phyloP scores from a whole-genome alignment of 2,888 invertebrate species.

The Trachelus tabidus region DNA sequence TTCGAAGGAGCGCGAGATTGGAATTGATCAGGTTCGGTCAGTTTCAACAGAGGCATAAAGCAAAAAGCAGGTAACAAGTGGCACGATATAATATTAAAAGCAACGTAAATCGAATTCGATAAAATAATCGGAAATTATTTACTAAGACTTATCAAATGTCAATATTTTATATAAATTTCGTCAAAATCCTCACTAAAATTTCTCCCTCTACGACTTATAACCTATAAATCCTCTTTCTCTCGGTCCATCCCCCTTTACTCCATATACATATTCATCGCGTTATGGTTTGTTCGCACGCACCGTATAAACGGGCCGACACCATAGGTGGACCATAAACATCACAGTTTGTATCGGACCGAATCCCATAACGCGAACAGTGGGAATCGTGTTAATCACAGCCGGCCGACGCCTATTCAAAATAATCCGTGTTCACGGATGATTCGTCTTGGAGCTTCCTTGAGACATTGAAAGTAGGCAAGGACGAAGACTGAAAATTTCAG shows the following conservation, averaged over 20 bases:
- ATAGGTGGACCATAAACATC: constrained; percentile 14
- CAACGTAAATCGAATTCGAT: background rate
- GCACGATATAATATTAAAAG: background rate
- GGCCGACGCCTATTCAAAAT: background rate
- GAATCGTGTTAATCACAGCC: background rate
- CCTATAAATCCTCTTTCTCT: background rate
- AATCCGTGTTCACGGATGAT: background rate
- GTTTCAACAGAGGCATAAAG: background rate
- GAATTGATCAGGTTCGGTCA: background rate
- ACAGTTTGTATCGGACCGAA: background rate
- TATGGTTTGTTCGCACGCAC: constrained; percentile 42
- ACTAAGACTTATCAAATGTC: background rate
- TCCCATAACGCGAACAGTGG: background rate
- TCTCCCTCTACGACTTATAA: background rate
- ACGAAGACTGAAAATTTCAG: no score
- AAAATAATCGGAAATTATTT: no score
- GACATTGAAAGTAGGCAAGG: no score
- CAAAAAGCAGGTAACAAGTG: background rate
- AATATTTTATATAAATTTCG: background rate
- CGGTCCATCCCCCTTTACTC: background rate
- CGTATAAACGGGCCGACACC: background rate
- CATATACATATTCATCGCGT: constrained; percentile 26
- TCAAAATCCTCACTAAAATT: background rate
- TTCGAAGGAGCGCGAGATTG: background rate
- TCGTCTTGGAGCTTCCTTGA: background rate